phyloP scores from a whole-genome alignment of 2,797 vertebrate species.

The Hoplostethus atlanticus region DNA sequence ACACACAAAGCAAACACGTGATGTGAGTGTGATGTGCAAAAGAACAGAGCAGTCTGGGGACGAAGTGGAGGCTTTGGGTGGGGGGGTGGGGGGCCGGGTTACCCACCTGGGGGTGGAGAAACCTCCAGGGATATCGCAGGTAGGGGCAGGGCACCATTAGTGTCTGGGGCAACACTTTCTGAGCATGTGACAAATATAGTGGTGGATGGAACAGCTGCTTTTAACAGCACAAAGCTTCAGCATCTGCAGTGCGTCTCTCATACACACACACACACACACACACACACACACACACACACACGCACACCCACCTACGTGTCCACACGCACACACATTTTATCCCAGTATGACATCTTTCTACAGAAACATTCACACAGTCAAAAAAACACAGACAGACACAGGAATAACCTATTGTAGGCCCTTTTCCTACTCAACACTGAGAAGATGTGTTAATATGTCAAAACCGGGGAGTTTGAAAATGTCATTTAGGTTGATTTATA shows the following conservation, averaged over 20 bases:
- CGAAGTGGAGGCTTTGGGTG: neutral
- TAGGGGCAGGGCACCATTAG: slow-evolving; percentile 73
- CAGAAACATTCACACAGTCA: slow-evolving; percentile 21
- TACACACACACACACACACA: slow-evolving; percentile 11
- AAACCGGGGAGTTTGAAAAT: slow-evolving; percentile 25
- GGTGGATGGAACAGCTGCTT: slow-evolving; percentile 81
- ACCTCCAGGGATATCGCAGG: slow-evolving; percentile 85
- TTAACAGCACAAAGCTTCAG: slow-evolving; percentile 76
- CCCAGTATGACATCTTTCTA: slow-evolving; percentile 10
- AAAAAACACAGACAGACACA: slow-evolving; percentile 34
- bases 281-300: neutral
- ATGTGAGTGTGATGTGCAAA: slow-evolving; percentile 72
- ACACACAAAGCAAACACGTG: slow-evolving; percentile 77
- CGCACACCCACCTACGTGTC: slow-evolving; percentile 37
- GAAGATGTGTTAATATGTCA: slow-evolving; percentile 36
- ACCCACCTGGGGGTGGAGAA: slow-evolving; percentile 87
- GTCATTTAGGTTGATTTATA: slow-evolving; percentile 16
- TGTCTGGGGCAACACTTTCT: slow-evolving; percentile 85
- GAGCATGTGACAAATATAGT: slow-evolving; percentile 86
- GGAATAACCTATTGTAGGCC: neutral
- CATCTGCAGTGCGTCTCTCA: slow-evolving; percentile 60
- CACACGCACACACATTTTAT: slow-evolving; percentile 29
- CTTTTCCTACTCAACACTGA: slow-evolving; percentile 1
- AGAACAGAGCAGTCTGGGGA: slow-evolving; percentile 42
- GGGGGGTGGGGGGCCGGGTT: slow-evolving; percentile 40